Conservation (phyloP, 2,113 vertebrate genomes). For the Equus przewalskii region DNA sequence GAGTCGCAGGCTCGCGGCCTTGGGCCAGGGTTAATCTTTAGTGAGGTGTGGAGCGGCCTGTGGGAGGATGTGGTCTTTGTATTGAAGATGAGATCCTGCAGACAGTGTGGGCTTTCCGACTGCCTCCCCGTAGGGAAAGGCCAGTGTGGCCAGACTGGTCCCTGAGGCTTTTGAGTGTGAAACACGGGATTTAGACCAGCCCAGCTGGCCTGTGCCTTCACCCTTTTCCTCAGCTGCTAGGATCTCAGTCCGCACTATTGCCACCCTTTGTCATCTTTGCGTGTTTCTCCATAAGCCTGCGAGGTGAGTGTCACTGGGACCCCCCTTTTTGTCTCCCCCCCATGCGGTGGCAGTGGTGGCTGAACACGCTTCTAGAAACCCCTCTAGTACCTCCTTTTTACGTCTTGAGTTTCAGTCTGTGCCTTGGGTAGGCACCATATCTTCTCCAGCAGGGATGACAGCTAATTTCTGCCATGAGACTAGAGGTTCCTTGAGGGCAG, state of each 20-base stretch:
- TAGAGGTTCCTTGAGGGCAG: neutral
- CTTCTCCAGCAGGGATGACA: neutral
- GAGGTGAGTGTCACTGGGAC: no score
- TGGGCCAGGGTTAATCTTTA: neutral
- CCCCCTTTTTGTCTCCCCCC: neutral
- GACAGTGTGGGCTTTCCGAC: neutral
- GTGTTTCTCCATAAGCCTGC: fast-evolving
- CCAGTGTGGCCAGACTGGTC: neutral
- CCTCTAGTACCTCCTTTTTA: neutral
- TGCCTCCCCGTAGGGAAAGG: neutral
- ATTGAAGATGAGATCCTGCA: neutral
- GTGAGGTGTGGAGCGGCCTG: slow-evolving; percentile 31
- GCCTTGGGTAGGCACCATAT: neutral
- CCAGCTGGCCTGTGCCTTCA: neutral
- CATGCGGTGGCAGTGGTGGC: neutral
- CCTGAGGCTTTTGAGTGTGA: neutral
- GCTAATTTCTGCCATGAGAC: neutral
- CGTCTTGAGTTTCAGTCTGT: neutral
- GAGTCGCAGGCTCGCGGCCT: neutral
- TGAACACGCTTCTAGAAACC: neutral
- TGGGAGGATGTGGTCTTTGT: neutral
- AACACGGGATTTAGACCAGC: neutral
- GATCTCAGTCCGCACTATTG: neutral
- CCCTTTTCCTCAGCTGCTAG: neutral
- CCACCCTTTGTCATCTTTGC: neutral